A percentile compares a stretch with the other conserved stretches of the same genome.
phyloP scores from a whole-genome alignment of 1,140 invertebrate genomes.

The Halotydeus destructor region DNA sequence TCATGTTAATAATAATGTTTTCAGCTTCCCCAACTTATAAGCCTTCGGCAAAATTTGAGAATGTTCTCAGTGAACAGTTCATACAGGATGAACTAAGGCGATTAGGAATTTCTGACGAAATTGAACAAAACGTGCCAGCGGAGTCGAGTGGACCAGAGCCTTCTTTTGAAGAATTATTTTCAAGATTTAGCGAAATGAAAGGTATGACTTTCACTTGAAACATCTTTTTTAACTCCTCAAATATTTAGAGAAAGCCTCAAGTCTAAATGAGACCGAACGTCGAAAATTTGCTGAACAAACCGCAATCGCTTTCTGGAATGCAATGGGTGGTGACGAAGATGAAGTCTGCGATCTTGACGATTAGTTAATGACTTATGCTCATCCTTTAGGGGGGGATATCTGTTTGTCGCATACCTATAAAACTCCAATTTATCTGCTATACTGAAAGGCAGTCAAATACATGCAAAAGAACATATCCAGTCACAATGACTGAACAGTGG shows the following conservation, averaged over 20 bases:
- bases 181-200: slow-evolving; percentile 39
- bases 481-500: too few species aligned
- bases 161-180: slow-evolving; percentile 39
- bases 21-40: background rate
- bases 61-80: slow-evolving; percentile 7
- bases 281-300: slow-evolving; percentile 46
- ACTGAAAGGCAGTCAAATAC: too few species aligned
- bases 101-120: background rate
- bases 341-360: slow-evolving; percentile 32
- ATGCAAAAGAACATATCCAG: too few species aligned
- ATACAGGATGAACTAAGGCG: background rate
- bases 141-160: slow-evolving; percentile 11
- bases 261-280: slow-evolving; percentile 37
- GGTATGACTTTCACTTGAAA: background rate
- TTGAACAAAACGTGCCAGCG: background rate
- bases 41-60: slow-evolving; percentile 7
- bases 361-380: too few species aligned
- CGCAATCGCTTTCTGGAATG: slow-evolving; percentile 52
- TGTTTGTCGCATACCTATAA: too few species aligned
- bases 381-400: too few species aligned
- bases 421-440: too few species aligned
- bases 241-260: slow-evolving; percentile 35
- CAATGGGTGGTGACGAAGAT: slow-evolving; percentile 48
- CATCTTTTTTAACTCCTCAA: background rate
- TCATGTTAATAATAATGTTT: background rate